Percentiles rank a stretch among this genome's conserved stretches.
These are phyloP conservation scores for Branchipolynoe longqiensis DNA, from an alignment of 2,888 invertebrate species.

Conservation along the genomic window DNA sequence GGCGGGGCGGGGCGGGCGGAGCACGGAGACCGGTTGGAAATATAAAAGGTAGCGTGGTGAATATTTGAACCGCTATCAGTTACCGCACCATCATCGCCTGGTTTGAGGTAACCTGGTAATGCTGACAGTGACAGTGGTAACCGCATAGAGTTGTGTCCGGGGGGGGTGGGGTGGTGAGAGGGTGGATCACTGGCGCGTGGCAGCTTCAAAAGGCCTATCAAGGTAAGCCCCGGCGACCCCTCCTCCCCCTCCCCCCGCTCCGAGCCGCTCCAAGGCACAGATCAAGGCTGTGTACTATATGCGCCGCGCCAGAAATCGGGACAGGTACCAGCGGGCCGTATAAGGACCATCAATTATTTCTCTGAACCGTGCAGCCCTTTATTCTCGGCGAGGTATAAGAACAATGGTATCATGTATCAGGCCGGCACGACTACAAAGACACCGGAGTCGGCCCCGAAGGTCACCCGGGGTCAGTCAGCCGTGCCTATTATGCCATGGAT, in stretches of 20 bases:
- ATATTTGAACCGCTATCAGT: too few relatives aligned
- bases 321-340: background rate
- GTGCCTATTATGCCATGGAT: background rate
- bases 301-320: background rate
- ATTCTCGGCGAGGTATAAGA: slow-evolving; percentile 28
- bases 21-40: too few relatives aligned
- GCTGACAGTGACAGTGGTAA: too few relatives aligned
- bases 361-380: background rate
- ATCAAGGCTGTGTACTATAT: background rate
- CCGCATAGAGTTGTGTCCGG: too few relatives aligned
- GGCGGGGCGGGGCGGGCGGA: too few relatives aligned
- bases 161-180: too few relatives aligned
- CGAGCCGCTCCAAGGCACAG: background rate
- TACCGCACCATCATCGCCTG: too few relatives aligned
- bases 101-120: too few relatives aligned
- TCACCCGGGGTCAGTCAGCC: slow-evolving; percentile 6
- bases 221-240: too few relatives aligned
- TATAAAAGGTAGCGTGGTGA: too few relatives aligned
- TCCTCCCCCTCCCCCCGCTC: background rate
- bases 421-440: background rate
- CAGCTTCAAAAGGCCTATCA: too few relatives aligned
- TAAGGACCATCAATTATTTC: slow-evolving; percentile 27
- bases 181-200: too few relatives aligned
- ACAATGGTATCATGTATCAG: slow-evolving; percentile 35
- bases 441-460: background rate